Evolutionary conservation across 1,140 invertebrate species (phyloP).

Genomic region (Zelostemma sp.): DNA sequence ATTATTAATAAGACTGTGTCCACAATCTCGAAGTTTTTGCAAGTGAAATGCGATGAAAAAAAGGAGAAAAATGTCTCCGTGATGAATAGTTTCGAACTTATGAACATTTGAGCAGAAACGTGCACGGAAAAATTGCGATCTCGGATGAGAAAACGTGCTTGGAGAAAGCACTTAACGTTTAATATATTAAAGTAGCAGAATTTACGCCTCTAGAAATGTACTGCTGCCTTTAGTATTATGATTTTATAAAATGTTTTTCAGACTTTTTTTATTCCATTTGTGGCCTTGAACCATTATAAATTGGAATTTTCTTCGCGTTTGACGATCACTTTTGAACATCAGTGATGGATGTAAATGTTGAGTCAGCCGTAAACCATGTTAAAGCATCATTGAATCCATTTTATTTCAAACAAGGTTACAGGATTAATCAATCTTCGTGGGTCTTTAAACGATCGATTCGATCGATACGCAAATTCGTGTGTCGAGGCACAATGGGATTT

Average conservation of each 20-base stretch:
- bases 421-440: background rate
- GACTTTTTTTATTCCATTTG: background rate
- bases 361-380: too few species aligned
- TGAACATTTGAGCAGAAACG: background rate
- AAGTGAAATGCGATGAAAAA: background rate
- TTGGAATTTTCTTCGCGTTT: too few species aligned
- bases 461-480: background rate
- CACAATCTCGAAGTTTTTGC: background rate
- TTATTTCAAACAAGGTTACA: background rate
- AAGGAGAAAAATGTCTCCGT: background rate
- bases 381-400: too few species aligned
- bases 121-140: background rate
- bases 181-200: background rate
- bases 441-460: background rate
- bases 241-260: background rate
- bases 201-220: background rate
- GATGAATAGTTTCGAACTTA: slow-evolving; percentile 3
- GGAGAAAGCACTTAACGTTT: background rate
- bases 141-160: background rate
- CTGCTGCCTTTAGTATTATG: background rate
- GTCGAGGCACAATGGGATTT: background rate
- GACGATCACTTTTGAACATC: background rate
- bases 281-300: too few species aligned
- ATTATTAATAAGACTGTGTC: background rate
- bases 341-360: too few species aligned